Evolutionary conservation across 2,113 vertebrate species (phyloP).

Genomic region (Australoheros scitulus): DNA sequence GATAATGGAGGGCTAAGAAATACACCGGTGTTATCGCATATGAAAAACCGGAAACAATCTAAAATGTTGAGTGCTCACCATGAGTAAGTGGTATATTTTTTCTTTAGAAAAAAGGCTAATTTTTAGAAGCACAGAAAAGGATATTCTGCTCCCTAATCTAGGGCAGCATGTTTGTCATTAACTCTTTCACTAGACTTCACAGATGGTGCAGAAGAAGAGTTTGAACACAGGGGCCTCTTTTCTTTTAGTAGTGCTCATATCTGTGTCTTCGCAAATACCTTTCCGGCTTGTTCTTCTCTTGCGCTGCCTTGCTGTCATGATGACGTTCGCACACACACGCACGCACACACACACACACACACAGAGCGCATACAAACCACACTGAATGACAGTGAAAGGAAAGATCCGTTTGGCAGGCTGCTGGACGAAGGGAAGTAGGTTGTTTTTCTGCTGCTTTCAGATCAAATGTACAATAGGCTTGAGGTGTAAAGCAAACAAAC

Average conservation of each 20-base stretch:
- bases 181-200: background rate
- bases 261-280: background rate
- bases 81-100: background rate
- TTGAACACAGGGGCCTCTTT: background rate
- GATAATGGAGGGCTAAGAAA: background rate
- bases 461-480: conserved; percentile 52
- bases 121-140: background rate
- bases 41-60: background rate
- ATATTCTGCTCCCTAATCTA: background rate
- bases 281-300: background rate
- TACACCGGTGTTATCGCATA: background rate
- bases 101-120: background rate
- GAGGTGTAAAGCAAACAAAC: conserved; percentile 58
- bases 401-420: conserved; percentile 31
- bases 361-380: background rate
- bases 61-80: background rate
- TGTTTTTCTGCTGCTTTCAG: conserved; percentile 51
- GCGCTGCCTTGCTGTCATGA: background rate
- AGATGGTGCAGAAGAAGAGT: background rate
- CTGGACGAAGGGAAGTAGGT: background rate
- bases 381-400: conserved; percentile 42
- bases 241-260: background rate
- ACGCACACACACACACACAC: background rate
- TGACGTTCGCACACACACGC: background rate
- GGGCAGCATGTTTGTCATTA: background rate